Percentiles rank a stretch among this genome's conserved stretches.
These are phyloP conservation scores for Syndactyla subalaris DNA, from an alignment of 2,797 vertebrate species.

Conservation along the genomic window DNA sequence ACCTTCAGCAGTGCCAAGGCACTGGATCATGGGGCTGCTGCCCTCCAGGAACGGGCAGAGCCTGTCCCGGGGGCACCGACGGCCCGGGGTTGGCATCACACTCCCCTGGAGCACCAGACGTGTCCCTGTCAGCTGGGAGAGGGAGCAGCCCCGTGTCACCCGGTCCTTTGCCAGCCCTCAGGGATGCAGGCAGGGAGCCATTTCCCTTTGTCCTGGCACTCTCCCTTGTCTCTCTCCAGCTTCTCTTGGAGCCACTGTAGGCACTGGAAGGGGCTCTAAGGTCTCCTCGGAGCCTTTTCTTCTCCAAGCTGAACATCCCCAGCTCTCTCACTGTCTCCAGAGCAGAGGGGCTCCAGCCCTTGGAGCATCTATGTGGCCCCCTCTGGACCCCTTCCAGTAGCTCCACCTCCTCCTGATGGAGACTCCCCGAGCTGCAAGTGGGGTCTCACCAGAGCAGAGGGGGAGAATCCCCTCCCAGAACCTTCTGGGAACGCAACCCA, in stretches of 20 bases:
- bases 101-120: not conserved
- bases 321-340: not conserved
- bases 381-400: not conserved
- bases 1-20: not conserved
- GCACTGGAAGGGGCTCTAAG: fast-evolving
- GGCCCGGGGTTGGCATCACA: fast-evolving
- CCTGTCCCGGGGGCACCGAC: not conserved
- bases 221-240: not conserved
- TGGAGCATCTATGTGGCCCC: not conserved
- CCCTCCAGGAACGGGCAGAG: not conserved
- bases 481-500: not conserved
- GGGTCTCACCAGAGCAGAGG: not conserved
- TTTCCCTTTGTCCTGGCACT: not conserved
- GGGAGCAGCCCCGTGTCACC: not conserved
- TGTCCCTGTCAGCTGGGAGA: not conserved
- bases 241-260: not conserved
- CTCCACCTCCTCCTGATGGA: not conserved
- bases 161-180: not conserved
- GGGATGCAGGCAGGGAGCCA: not conserved
- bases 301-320: not conserved
- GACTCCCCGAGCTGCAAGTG: not conserved
- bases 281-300: fast-evolving
- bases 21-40: not conserved
- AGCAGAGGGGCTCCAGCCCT: not conserved
- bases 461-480: not conserved